Base-by-base conservation (phyloP, 2,113 vertebrate genomes). In the Limnothrissa miodon region DNA sequence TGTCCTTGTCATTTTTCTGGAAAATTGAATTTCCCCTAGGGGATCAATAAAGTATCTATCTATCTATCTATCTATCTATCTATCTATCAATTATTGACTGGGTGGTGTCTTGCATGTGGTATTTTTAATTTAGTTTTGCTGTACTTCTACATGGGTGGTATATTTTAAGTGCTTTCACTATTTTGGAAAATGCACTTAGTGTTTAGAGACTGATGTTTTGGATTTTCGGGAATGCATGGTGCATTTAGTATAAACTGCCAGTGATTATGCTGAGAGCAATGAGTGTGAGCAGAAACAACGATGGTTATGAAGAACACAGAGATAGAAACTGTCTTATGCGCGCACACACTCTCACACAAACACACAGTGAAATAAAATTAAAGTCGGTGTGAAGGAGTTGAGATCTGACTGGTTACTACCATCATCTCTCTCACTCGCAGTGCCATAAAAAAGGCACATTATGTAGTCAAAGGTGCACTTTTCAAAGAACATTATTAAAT, bases 251-350 rank as follows among this genome's bases (percentile, higher is more conserved):
- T 10, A 33, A 36, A 74, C 66, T 74, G 66, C 29, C 66, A 74
- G 17, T 74, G 36, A 74, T 36, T 74, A 36, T 11, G 66, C 66
- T 36, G 19, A 19, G 33, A 83, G 83, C 33, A 11, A 48, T 78
- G 79, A 70, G 82, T 53, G 53, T 80, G 33, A 45, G 39, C n/a
- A 86, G 87, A 88, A 86, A 87, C 83, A n/a, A 56, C 90, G 90
- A 90, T 88, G 84, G 59, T 85, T 87, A 80, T 39, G 78, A 91
- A 84, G 86, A 80, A 87, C 70, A 39, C 81, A 36, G 79, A 87
- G 87, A 83, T 87, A 83, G 86, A 21, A 2, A 45, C 45, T 66
- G 0, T 66, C 78, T 1, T 15, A 33, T 79, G 44, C 36, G 23
- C 29, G 21, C 39, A 81, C 45, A 44, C 36, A 83, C 5, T 81